Evolutionary conservation across 2,888 invertebrate genomes (phyloP).

Genomic region (Drosophila longiperda): DNA sequence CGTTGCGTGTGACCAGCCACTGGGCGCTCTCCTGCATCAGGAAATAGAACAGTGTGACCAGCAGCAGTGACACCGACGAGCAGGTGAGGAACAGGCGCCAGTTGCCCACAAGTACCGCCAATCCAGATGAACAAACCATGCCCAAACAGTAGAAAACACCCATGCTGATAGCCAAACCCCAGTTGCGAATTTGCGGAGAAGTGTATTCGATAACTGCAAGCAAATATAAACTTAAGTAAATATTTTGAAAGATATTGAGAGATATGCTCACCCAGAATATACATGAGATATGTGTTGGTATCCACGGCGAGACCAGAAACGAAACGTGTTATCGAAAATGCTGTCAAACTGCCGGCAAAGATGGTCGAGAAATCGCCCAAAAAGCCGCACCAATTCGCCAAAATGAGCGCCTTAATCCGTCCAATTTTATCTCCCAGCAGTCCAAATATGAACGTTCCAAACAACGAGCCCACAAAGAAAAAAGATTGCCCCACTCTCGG

Average conservation of each 20-base stretch:
- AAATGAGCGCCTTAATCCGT: conserved; percentile 86
- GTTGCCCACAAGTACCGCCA: conserved; percentile 84
- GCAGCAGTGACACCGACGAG: conserved; percentile 85
- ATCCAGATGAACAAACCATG: conserved; percentile 85
- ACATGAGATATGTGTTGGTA: conserved; percentile 87
- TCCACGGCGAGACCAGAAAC: conserved; percentile 87
- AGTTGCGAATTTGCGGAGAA: conserved; percentile 86
- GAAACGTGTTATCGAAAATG: conserved; percentile 86
- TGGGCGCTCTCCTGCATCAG: conserved; percentile 87
- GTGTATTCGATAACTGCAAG: conserved; percentile 87
- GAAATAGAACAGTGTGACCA: conserved; percentile 85
- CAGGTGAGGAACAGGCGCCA: conserved; percentile 86
- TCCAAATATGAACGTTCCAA: conserved; percentile 87
- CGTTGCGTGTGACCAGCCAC: conserved; percentile 86
- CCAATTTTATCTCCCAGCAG: conserved; percentile 86
- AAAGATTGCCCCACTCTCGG: conserved; percentile 87
- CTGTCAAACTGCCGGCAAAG: conserved; percentile 84
- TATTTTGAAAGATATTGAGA: neutral
- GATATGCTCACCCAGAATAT: conserved; percentile 86
- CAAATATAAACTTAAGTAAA: neutral
- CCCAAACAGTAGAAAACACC: conserved; percentile 86
- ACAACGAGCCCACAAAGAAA: conserved; percentile 87
- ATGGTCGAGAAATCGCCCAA: conserved; percentile 86
- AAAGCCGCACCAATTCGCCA: conserved; percentile 86
- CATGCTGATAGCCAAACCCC: conserved; percentile 86